Percentiles rank a stretch among this genome's conserved stretches.
phyloP scores from a whole-genome alignment of 2,797 vertebrate species.

The Acipenser ruthenus region DNA sequence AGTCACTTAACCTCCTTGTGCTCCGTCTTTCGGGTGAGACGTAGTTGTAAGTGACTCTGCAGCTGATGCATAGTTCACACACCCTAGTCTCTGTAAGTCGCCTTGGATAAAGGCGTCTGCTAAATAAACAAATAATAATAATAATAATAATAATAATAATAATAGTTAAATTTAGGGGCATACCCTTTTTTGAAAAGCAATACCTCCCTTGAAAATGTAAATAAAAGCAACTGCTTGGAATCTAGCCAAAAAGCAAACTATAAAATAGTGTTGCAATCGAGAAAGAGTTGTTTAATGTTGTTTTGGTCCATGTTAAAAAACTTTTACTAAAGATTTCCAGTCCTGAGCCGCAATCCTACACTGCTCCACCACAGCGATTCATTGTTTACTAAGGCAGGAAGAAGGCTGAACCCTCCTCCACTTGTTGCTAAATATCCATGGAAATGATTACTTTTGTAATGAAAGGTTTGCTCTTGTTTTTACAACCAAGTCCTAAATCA shows the following conservation, averaged over 20 bases:
- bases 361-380: slow-evolving; percentile 2
- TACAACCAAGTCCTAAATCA: slow-evolving; percentile 45
- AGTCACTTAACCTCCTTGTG: no score
- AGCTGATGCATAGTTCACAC: no score
- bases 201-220: no score
- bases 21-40: no score
- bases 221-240: not conserved
- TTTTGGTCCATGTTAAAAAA: slow-evolving; percentile 16
- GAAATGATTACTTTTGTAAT: slow-evolving; percentile 49
- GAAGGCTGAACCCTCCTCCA: slow-evolving; percentile 38
- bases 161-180: no score
- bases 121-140: no score
- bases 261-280: not conserved
- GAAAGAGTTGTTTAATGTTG: not conserved
- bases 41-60: no score
- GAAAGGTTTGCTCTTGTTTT: slow-evolving; percentile 36
- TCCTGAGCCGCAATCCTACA: not conserved
- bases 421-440: slow-evolving; percentile 48
- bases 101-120: no score
- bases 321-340: slow-evolving; percentile 13
- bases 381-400: not conserved
- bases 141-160: no score
- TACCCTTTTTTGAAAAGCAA: no score
- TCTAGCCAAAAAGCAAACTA: not conserved
- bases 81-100: no score